Evolutionary conservation across 2,113 vertebrate genomes (phyloP).

Genomic region (Callaeas wilsoni): DNA sequence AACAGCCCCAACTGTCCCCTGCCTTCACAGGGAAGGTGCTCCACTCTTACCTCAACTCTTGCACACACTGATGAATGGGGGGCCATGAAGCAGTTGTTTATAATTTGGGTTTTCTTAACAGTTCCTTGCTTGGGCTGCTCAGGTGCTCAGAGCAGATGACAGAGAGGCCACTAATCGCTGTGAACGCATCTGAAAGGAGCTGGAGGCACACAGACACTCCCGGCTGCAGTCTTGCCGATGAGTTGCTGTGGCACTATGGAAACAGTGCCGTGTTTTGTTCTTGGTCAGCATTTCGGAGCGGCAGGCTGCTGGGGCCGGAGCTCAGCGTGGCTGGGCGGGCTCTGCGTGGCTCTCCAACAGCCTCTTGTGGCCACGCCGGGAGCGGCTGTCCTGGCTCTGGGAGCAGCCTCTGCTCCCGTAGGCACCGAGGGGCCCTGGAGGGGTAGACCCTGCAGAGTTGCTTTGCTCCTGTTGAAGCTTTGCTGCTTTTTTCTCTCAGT

Average conservation of each 20-base stretch:
- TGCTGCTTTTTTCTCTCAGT: background rate
- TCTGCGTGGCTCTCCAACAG: background rate
- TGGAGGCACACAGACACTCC: background rate
- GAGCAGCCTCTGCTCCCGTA: background rate
- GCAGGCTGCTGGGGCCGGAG: background rate
- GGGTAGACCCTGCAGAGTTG: background rate
- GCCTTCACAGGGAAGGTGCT: background rate
- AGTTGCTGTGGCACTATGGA: background rate
- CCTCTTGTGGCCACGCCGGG: slow-evolving; percentile 27
- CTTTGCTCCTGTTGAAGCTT: background rate
- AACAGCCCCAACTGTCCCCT: background rate
- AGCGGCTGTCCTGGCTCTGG: background rate
- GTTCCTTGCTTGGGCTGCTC: background rate
- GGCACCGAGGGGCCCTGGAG: background rate
- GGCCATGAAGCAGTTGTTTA: background rate
- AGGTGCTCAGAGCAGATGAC: background rate
- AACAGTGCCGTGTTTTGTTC: background rate
- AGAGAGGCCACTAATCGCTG: background rate
- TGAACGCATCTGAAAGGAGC: background rate
- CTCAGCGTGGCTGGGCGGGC: background rate
- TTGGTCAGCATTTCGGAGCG: background rate
- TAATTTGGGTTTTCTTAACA: background rate
- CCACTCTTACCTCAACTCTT: background rate
- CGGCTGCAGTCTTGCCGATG: background rate
- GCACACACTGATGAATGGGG: background rate